Evolutionary conservation across 1,140 invertebrate genomes (phyloP).

Genomic region (Leptestheria dahalacensis): DNA sequence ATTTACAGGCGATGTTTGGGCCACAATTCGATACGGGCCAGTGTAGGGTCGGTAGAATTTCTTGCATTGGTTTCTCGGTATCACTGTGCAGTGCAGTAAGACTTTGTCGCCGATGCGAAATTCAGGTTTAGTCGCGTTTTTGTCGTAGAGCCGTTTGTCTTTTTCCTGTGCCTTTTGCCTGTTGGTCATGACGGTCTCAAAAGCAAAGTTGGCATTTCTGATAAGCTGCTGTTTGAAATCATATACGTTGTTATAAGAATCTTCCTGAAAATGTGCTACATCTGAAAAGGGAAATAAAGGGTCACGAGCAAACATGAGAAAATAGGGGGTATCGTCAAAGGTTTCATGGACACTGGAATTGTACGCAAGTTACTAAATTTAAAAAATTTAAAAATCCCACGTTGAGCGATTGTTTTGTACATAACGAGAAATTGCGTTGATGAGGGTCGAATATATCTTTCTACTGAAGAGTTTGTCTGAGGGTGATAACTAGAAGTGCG

Average conservation of each 20-base stretch:
- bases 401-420: not conserved
- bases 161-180: not conserved
- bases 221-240: slow-evolving; percentile 1
- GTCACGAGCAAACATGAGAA: not conserved
- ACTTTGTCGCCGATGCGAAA: slow-evolving; percentile 1
- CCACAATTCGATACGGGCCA: not conserved
- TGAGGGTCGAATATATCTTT: not conserved
- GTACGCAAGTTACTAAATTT: not conserved
- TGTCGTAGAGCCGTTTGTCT: slow-evolving; percentile 3
- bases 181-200: not conserved
- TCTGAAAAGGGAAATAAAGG: not conserved
- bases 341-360: not conserved
- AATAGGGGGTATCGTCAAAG: not conserved
- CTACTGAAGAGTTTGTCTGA: not conserved
- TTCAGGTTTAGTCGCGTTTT: not conserved
- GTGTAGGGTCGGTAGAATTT: not conserved
- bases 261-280: not conserved
- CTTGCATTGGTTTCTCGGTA: not conserved
- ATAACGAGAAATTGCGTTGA: not conserved
- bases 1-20: not conserved
- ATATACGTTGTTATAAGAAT: not conserved
- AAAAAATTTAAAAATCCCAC: slow-evolving; percentile 18
- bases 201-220: not conserved
- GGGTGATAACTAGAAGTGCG: not conserved
- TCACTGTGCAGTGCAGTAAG: not conserved